A percentile compares a stretch with the other conserved stretches of the same genome.
Conservation (phyloP, 2,113 vertebrate species). For the Chamaetylas fuelleborni region DNA sequence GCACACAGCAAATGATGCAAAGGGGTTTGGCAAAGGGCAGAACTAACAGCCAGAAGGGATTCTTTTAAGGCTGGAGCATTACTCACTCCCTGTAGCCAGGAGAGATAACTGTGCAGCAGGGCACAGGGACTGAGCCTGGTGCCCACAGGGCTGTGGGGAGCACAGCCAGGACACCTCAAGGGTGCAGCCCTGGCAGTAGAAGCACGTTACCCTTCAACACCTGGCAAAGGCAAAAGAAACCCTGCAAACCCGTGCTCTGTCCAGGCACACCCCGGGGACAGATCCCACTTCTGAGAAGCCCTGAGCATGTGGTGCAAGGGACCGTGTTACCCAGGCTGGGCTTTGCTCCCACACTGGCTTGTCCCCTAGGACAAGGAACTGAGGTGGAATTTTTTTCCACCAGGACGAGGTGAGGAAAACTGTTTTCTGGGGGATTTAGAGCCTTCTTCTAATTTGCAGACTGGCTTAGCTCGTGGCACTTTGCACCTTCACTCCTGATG, state of each 20-base stretch:
- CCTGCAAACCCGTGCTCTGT: background rate
- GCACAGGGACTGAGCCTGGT: background rate
- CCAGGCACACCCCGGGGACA: background rate
- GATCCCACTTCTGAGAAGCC: background rate
- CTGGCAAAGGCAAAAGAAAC: background rate
- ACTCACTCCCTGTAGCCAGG: background rate
- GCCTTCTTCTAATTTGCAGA: background rate
- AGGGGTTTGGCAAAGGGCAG: background rate
- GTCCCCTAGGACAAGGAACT: background rate
- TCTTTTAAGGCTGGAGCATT: background rate
- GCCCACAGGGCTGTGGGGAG: rapidly evolving
- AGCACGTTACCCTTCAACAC: rapidly evolving
- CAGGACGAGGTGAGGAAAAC: background rate
- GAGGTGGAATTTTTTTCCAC: background rate
- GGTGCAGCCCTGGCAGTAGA: background rate
- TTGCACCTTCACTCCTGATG: background rate
- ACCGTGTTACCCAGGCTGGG: background rate
- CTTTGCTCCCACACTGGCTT: background rate
- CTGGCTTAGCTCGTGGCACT: background rate
- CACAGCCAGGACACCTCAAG: background rate
- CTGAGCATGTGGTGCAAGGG: background rate
- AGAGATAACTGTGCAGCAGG: background rate
- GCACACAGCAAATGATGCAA: background rate
- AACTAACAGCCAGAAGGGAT: background rate
- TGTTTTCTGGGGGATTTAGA: background rate